Conservation (phyloP, 2,888 invertebrate species). For the Phyllotreta striolata region DNA sequence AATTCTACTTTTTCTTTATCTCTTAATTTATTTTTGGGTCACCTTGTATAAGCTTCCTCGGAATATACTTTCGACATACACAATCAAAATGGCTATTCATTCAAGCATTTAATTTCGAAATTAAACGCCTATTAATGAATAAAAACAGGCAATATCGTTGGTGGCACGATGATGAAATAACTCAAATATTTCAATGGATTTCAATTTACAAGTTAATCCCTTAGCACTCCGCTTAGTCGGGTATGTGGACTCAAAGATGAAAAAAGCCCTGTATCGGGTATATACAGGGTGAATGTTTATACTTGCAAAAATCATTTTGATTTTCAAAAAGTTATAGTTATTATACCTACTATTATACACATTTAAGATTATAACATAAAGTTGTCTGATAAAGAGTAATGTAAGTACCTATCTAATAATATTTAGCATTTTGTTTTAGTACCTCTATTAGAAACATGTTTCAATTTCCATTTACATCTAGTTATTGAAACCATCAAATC, state of each 20-base stretch:
- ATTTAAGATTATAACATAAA: too few species aligned
- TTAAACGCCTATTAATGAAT: constrained; percentile 46
- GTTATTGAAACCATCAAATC: too few species aligned
- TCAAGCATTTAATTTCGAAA: constrained; percentile 47
- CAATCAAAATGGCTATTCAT: constrained; percentile 42
- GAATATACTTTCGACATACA: constrained; percentile 16
- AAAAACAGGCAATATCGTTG: constrained; percentile 47
- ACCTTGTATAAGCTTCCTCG: constrained; percentile 5
- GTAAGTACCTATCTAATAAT: too few species aligned
- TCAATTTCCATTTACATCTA: too few species aligned
- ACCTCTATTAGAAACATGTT: too few species aligned
- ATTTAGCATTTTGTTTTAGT: too few species aligned
- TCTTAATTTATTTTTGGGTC: background rate
- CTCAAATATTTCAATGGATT: constrained; percentile 36
- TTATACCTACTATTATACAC: too few species aligned
- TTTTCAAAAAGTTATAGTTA: too few species aligned
- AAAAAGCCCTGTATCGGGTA: constrained; percentile 11
- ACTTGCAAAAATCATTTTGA: too few species aligned
- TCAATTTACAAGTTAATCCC: constrained; percentile 34
- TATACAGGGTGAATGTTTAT: background rate
- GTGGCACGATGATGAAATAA: constrained; percentile 29
- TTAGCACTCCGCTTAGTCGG: constrained; percentile 6
- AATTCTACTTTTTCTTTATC: too few species aligned
- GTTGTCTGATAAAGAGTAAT: too few species aligned
- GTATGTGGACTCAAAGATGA: constrained; percentile 36